Base-by-base conservation (phyloP, 2,888 invertebrate species). In the Ophion slaviceki region DNA sequence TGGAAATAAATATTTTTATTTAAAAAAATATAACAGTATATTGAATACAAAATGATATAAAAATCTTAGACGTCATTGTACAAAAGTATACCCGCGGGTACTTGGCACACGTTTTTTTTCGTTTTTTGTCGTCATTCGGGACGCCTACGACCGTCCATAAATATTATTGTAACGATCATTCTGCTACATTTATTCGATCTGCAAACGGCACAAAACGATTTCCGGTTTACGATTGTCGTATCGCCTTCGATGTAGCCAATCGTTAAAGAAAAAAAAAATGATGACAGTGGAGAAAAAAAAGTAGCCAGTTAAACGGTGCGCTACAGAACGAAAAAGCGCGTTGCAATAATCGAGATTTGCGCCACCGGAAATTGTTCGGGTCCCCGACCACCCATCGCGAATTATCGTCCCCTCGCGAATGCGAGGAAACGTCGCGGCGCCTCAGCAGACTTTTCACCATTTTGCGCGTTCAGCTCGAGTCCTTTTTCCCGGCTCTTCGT, bases 311-410 rank as follows among this genome's bases (percentile, higher is more conserved):
- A 47, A 47, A 71, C 36, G 71, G 1, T 28, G 24, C 28, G 53
- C 11, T 11, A 57, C 17, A 53, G 17, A 32, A 53, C 71, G 71
- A 53, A 53, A 53, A 71, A 14, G 28, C 53, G 71, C 28, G 17
- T 20, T 67, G 82, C 47, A 47, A 82, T 82, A 82, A 82, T 82
- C 82, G 82, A 72, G 82, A 62, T 78, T 82, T 72, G 78, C 72
- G 72, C 78, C 82, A 78, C 78, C 61, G 82, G 82, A 82, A 82
- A 82, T 82, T 78, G 82, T 77, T 72, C 59, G 17, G 7, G n/a
- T 47, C 47, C 47, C 47, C 47, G 47, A 11, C 47, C 47, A 47
- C 47, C 10, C 47, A 47, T 47, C 47, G 47, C 47, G 47, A 47
- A 40, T 32, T 64, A 40, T 66, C 61, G 36, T 47, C 71, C 59